These are phyloP conservation scores for Benthochromis sp. DNA, from an alignment of 2,113 vertebrate genomes.

Conservation along the genomic window DNA sequence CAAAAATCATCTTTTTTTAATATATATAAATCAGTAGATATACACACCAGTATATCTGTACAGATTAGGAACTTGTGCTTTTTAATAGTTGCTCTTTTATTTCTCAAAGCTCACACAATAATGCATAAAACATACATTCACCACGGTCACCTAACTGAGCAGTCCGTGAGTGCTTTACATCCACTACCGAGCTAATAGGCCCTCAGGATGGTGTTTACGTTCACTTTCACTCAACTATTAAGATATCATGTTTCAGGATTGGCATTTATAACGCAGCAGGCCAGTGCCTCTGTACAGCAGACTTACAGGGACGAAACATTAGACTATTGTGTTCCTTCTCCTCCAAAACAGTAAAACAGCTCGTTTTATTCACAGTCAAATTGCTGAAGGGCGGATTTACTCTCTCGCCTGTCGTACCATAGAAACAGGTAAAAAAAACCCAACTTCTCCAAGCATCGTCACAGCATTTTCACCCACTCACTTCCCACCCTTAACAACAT, in stretches of 20 bases:
- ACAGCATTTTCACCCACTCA: background rate
- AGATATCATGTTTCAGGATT: conserved; percentile 18
- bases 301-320: conserved; percentile 1
- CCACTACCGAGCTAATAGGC: background rate
- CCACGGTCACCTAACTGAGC: background rate
- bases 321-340: background rate
- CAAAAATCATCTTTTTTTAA: background rate
- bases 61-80: background rate
- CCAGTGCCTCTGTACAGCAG: background rate
- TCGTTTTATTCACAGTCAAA: background rate
- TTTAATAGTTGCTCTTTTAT: background rate
- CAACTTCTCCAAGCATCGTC: background rate
- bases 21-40: background rate
- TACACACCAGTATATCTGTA: background rate
- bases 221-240: conserved; percentile 14
- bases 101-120: background rate
- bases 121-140: background rate
- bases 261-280: background rate
- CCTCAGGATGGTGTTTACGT: background rate
- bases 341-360: background rate
- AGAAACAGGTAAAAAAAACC: background rate
- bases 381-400: background rate
- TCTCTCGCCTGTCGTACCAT: background rate
- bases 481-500: background rate
- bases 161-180: background rate